Percentiles rank a stretch among this genome's conserved stretches.
Conservation (phyloP, 2,113 vertebrate genomes). For the Rhinoderma darwinii region DNA sequence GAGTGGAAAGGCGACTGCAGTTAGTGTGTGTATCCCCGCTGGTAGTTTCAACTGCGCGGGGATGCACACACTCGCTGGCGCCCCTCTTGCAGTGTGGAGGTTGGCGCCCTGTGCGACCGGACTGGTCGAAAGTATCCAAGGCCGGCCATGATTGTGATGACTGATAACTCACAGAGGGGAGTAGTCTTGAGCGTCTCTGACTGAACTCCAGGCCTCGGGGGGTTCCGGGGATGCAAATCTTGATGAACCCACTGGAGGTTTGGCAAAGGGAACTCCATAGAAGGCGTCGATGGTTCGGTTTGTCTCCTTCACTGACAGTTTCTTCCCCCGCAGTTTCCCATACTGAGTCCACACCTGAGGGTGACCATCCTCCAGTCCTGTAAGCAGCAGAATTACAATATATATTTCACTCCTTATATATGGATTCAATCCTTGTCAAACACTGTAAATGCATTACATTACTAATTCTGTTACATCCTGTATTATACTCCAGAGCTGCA, state of each 20-base stretch:
- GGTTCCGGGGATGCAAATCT: constrained; percentile 77
- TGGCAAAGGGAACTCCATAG: constrained; percentile 81
- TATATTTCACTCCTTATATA: not conserved
- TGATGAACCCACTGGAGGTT: constrained; percentile 77
- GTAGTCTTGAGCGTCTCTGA: constrained; percentile 76
- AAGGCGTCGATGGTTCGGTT: constrained; percentile 71
- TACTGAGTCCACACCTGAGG: constrained; percentile 13
- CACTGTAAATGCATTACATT: not conserved
- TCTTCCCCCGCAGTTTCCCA: constrained; percentile 26
- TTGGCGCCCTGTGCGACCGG: too few species aligned
- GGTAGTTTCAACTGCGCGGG: too few species aligned
- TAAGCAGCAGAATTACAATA: not conserved
- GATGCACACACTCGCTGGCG: too few species aligned
- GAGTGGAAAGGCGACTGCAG: too few species aligned
- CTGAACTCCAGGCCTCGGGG: constrained; percentile 73
- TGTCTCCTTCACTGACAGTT: not conserved
- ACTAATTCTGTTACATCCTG: too few species aligned
- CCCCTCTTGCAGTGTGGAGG: too few species aligned
- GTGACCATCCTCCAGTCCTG: not conserved
- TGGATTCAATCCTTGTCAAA: not conserved
- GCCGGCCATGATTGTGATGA: not conserved
- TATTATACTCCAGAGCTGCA: not conserved
- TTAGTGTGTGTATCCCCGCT: too few species aligned
- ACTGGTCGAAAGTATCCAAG: too few species aligned
- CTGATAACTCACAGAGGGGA: constrained; percentile 74